A percentile compares a stretch with the other conserved stretches of the same genome.
These are phyloP conservation scores for Corvus cornix DNA, from an alignment of 2,113 vertebrate genomes.

Conservation along the genomic window DNA sequence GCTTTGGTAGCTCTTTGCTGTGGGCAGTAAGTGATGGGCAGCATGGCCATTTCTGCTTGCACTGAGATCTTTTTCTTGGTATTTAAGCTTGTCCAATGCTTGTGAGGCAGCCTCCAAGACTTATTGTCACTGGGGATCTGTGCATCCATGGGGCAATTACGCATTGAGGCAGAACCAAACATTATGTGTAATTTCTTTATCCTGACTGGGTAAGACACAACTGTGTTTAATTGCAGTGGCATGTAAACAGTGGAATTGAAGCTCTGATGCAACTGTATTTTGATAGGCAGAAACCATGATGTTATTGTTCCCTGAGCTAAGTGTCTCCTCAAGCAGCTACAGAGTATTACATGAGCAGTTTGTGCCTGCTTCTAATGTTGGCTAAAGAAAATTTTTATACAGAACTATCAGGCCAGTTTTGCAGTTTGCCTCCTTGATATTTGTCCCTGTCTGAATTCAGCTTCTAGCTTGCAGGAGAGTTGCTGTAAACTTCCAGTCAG, in stretches of 20 bases:
- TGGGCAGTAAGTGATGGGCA: background rate
- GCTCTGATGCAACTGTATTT: conserved; percentile 31
- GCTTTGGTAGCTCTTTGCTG: background rate
- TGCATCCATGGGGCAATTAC: background rate
- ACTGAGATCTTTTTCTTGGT: background rate
- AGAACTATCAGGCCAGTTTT: background rate
- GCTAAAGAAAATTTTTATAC: background rate
- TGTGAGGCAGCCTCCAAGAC: background rate
- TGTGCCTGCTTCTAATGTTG: background rate
- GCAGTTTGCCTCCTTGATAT: background rate
- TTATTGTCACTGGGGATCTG: background rate
- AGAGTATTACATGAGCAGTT: background rate
- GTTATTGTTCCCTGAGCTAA: background rate
- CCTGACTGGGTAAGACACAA: background rate
- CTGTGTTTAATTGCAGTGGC: conserved; percentile 8
- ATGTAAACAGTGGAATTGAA: conserved; percentile 29
- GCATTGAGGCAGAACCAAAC: background rate
- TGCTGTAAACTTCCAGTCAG: background rate
- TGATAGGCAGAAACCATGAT: conserved; percentile 34
- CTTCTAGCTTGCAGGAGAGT: background rate
- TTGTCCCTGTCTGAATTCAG: background rate
- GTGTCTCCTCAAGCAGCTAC: conserved; percentile 13
- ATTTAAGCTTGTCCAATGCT: background rate
- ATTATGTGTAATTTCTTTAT: background rate
- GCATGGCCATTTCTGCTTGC: background rate